These are phyloP conservation scores for Propithecus deckenii DNA, from an alignment of 2,797 vertebrate species.

Conservation along the genomic window DNA sequence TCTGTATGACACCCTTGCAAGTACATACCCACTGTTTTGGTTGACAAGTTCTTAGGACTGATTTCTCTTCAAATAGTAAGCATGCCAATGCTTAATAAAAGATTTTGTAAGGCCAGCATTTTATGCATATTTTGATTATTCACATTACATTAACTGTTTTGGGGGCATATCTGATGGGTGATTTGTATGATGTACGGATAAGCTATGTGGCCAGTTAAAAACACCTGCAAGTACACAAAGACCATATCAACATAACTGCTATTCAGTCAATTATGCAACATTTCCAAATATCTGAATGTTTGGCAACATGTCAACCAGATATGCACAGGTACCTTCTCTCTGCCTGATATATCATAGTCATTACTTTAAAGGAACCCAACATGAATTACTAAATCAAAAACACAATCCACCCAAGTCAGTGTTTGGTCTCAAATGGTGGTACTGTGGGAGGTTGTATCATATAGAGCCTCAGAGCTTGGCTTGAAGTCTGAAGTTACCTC, in stretches of 20 bases:
- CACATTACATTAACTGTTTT: neutral
- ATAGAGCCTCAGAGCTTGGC: neutral
- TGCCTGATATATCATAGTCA: neutral
- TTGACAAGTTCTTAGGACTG: neutral
- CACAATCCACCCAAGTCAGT: neutral
- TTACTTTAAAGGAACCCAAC: neutral
- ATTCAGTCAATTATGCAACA: neutral
- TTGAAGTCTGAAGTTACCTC: neutral
- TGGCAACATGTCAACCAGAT: neutral
- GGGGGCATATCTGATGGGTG: neutral
- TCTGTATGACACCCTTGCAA: neutral
- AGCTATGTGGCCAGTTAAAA: neutral
- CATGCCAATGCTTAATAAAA: neutral
- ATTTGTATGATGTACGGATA: conserved; percentile 36
- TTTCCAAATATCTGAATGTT: conserved; percentile 3
- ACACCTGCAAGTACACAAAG: neutral
- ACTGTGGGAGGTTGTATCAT: neutral
- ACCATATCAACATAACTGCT: neutral
- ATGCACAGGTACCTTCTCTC: neutral
- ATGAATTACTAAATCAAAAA: neutral
- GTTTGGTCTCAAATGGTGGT: neutral
- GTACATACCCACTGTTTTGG: neutral
- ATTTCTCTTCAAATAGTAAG: conserved; percentile 28
- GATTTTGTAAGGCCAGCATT: neutral
- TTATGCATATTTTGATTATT: neutral